Evolutionary conservation across 1,140 invertebrate species (phyloP), one percentile per base, ranked within the genome.

Genomic region (Papilio glaucus): DNA sequence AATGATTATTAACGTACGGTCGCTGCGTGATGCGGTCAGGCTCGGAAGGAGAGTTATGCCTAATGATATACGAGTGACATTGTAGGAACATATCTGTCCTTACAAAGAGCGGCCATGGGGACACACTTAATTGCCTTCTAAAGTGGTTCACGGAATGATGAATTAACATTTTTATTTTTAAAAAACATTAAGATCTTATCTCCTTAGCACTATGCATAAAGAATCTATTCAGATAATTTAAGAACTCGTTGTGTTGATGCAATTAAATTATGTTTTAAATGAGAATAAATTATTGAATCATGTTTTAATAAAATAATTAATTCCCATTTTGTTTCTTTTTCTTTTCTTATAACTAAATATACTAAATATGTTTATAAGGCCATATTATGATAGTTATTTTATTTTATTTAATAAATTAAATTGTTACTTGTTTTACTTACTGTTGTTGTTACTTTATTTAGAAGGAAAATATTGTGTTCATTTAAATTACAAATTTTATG

Each of bases 151-250:
- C 24, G 62, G 75, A 72, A 77, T 77, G 72, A 72, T 67, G 65
- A 72, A 77, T 76, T 76, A 75, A 63, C 63, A 72, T 73, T 72
- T 70, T 53, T 49, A 69, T 69, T 49, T n/a, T 49, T 49, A 69
- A 69, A 49, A 69, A 69, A 69, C 65, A 69, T 69, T 69, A 29
- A 49, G 67, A 69, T 49, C 41, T 69, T 69, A 69, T 69, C 67
- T 69, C 37, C 18, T 57, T 24, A 24, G 49, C 18, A 57, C 49
- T 57, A 57, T 33, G 29, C 18, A 57, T 57, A 57, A 57, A 57
- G 3, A 12, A 57, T 26, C 10, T 57, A 57, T 57, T 57, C 12
- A 24, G 49, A 33, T 33, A 33, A 33, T 33, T 33, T 33, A 33
- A 57, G 21, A 57, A 57, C 49, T 21, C 18, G 49, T 57, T 57